A percentile compares a stretch with the other conserved stretches of the same genome.
Conservation (phyloP, 2,888 invertebrate species). For the Chymomyza amoena region DNA sequence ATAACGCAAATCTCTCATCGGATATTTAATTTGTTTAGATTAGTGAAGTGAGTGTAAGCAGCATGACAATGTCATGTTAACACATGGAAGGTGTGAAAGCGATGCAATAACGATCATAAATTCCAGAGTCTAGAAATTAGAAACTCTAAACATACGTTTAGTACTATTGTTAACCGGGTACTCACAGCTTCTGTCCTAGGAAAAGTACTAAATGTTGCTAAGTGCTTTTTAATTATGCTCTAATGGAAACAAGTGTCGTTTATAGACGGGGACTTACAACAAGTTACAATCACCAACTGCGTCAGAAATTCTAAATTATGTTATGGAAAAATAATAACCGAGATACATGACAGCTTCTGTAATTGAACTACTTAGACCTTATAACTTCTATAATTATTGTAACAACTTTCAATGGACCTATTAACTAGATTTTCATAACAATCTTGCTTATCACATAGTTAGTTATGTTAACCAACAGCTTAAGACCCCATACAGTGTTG, state of each 20-base stretch:
- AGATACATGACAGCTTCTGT: too few species aligned
- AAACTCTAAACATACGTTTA: too few species aligned
- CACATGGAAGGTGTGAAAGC: constrained; percentile 26
- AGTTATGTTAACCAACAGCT: background rate
- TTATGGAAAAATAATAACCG: too few species aligned
- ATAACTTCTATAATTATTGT: too few species aligned
- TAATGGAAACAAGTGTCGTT: background rate
- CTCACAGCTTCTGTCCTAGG: too few species aligned
- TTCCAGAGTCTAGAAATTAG: background rate
- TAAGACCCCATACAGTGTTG: background rate
- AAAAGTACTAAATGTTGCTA: background rate
- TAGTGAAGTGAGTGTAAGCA: background rate
- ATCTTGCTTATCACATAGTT: background rate
- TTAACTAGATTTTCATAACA: background rate
- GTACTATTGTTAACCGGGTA: background rate
- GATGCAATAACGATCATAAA: background rate
- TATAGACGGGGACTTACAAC: background rate
- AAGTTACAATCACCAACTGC: background rate
- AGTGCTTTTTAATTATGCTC: background rate
- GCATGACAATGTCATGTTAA: constrained; percentile 27
- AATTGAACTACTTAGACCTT: too few species aligned
- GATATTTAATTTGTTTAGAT: background rate
- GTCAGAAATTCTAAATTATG: too few species aligned
- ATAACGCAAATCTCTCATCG: background rate
- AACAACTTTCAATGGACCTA: background rate